Evolutionary conservation across 2,888 invertebrate species (phyloP).

Genomic region (Nowickia ferox): DNA sequence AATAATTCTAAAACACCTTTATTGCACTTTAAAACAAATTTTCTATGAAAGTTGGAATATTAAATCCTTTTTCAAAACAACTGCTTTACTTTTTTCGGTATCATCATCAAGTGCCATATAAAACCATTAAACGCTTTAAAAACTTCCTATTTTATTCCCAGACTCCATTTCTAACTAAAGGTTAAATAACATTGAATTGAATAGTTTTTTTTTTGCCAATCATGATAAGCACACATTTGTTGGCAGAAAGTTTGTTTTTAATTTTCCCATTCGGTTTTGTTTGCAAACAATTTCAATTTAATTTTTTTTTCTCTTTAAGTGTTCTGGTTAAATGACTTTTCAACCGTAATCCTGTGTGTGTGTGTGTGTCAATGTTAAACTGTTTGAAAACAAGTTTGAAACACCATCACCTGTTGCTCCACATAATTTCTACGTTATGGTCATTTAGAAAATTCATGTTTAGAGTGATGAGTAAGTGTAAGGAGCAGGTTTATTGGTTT

Average conservation of each 20-base stretch:
- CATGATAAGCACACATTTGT: background rate
- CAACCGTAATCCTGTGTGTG: slow-evolving; percentile 15
- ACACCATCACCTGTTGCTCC: slow-evolving; percentile 57
- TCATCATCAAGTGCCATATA: background rate
- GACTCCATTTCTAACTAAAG: slow-evolving; percentile 2
- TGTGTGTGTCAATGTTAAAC: background rate
- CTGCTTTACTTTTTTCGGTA: no score
- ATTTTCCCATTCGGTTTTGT: background rate
- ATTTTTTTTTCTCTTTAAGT: background rate
- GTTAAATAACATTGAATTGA: slow-evolving; percentile 18
- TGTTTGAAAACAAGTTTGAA: slow-evolving; percentile 45
- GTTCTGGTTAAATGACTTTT: slow-evolving; percentile 16
- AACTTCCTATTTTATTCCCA: background rate
- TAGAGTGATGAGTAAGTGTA: background rate
- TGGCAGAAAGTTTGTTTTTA: background rate
- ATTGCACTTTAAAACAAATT: no score
- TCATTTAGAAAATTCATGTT: slow-evolving; percentile 33
- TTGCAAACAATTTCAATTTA: background rate
- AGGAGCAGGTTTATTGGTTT: background rate
- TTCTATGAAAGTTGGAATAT: background rate
- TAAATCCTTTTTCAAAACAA: slow-evolving; percentile 12
- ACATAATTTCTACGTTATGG: slow-evolving; percentile 39
- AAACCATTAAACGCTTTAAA: background rate
- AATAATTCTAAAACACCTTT: no score
- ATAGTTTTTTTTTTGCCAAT: background rate